These are phyloP conservation scores for Pecten maximus DNA, from an alignment of 2,888 invertebrate genomes.

Conservation along the genomic window DNA sequence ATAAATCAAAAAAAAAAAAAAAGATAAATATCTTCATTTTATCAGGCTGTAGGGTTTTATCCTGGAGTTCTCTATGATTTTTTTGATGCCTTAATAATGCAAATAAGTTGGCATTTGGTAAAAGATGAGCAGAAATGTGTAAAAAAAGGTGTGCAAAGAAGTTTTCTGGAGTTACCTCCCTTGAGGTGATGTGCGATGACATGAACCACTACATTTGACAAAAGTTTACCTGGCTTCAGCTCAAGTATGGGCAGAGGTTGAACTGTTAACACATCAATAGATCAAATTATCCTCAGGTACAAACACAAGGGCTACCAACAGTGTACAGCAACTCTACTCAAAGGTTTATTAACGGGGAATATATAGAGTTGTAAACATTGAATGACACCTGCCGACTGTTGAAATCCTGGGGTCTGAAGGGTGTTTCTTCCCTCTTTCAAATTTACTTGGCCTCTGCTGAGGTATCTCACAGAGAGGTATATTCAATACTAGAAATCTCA, in stretches of 20 bases:
- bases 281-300: background rate
- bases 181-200: background rate
- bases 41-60: too few species aligned
- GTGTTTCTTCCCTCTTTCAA: too few species aligned
- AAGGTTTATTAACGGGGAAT: background rate
- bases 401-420: too few species aligned
- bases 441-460: too few species aligned
- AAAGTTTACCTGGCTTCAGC: slow-evolving; percentile 1
- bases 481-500: too few species aligned
- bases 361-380: too few species aligned
- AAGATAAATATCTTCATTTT: too few species aligned
- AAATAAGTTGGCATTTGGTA: background rate
- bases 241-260: slow-evolving; percentile 14
- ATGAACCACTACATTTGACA: slow-evolving; percentile 18
- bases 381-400: too few species aligned
- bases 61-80: background rate
- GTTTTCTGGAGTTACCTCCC: background rate
- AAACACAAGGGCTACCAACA: background rate
- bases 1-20: too few species aligned
- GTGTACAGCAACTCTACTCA: background rate
- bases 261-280: background rate
- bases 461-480: too few species aligned
- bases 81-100: background rate
- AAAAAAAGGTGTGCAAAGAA: background rate
- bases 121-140: background rate